Evolutionary conservation across 2,888 invertebrate genomes (phyloP).

Genomic region (Coenonympha glycerion): DNA sequence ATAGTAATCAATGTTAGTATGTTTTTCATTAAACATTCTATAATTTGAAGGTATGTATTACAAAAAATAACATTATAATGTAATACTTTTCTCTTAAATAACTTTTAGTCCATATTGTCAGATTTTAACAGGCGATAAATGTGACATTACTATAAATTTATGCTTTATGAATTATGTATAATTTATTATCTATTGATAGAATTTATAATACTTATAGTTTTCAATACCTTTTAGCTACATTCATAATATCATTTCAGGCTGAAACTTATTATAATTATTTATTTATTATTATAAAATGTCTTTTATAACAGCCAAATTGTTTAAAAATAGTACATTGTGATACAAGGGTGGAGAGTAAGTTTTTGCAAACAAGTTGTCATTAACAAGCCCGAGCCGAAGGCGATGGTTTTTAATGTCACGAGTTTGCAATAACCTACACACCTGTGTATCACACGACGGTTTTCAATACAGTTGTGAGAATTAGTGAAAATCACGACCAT

Average conservation of each 20-base stretch:
- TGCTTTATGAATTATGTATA: constrained; percentile 36
- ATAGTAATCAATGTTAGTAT: constrained; percentile 31
- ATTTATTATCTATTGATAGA: constrained; percentile 33
- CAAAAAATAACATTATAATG: constrained; percentile 29
- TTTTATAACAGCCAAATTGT: constrained; percentile 54
- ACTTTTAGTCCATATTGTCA: constrained; percentile 55
- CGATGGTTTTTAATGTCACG: too few relatives aligned
- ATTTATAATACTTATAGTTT: constrained; percentile 36
- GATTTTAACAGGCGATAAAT: constrained; percentile 53
- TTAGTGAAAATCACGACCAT: too few relatives aligned
- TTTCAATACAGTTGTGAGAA: too few relatives aligned
- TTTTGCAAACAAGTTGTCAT: too few relatives aligned
- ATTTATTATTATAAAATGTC: constrained; percentile 46
- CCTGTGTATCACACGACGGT: too few relatives aligned
- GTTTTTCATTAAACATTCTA: constrained; percentile 30
- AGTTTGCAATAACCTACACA: too few relatives aligned
- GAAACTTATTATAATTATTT: constrained; percentile 40
- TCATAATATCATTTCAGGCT: constrained; percentile 61
- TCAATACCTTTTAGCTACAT: constrained; percentile 47
- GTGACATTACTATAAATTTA: constrained; percentile 37
- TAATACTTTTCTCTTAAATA: constrained; percentile 30
- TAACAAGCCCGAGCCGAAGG: too few relatives aligned
- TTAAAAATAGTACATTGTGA: too few relatives aligned
- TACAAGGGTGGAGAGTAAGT: too few relatives aligned
- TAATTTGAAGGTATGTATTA: constrained; percentile 39